Conservation (phyloP, 2,888 invertebrate species). For the Campoplex capitator region DNA sequence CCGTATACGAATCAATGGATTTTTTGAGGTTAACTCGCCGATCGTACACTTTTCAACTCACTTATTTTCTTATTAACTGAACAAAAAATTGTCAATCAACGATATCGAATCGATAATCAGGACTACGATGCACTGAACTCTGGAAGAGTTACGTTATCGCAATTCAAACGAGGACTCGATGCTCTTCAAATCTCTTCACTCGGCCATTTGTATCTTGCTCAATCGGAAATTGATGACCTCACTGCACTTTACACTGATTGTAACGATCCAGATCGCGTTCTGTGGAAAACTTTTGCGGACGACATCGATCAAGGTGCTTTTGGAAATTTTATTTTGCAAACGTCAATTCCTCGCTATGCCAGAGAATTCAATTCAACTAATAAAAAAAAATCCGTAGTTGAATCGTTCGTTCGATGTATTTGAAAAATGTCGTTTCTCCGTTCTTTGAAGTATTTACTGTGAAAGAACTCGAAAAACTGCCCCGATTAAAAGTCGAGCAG, state of each 20-base stretch:
- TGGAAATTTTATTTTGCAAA: background rate
- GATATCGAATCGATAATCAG: conserved; percentile 80
- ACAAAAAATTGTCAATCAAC: background rate
- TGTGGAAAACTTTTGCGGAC: conserved; percentile 92
- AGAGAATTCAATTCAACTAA: too few relatives aligned
- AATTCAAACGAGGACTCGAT: conserved; percentile 90
- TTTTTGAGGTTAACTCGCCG: conserved; percentile 87
- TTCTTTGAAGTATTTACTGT: conserved; percentile 87
- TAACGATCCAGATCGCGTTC: conserved; percentile 88
- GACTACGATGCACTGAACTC: conserved; percentile 89
- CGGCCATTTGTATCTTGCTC: conserved; percentile 86
- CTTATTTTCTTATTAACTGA: background rate
- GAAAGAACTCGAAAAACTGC: conserved; percentile 89
- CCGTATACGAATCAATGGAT: conserved; percentile 88
- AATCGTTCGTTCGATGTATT: background rate
- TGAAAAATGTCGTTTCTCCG: conserved; percentile 1
- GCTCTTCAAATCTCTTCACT: conserved; percentile 88
- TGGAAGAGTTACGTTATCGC: conserved; percentile 89
- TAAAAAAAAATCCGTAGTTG: background rate
- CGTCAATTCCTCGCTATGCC: background rate
- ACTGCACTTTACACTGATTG: conserved; percentile 90
- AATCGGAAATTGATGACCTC: conserved; percentile 88
- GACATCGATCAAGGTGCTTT: conserved; percentile 90
- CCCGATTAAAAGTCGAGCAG: conserved; percentile 86
- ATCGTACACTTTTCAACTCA: background rate